A percentile compares a stretch with the other conserved stretches of the same genome.
phyloP scores from a whole-genome alignment of 2,113 vertebrate genomes.

The Ivindomyrus marchei region DNA sequence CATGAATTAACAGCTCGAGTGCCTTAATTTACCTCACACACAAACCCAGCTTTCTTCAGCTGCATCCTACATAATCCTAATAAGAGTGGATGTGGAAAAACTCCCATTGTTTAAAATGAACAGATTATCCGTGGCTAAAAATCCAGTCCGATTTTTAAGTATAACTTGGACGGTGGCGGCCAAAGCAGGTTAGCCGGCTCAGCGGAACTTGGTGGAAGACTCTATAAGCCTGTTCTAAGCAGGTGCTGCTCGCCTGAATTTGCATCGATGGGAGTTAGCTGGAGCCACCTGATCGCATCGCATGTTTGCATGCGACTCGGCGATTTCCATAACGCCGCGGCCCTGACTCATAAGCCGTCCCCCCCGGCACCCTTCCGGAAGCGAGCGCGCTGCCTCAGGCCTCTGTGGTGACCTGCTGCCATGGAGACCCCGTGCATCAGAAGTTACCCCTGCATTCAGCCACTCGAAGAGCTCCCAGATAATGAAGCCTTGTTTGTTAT shows the following conservation, averaged over 20 bases:
- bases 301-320: slow-evolving; percentile 50
- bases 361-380: background rate
- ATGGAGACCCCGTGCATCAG: background rate
- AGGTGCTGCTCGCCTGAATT: slow-evolving; percentile 1
- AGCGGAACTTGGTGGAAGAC: background rate
- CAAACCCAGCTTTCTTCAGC: background rate
- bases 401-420: background rate
- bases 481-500: background rate
- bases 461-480: background rate
- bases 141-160: background rate
- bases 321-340: slow-evolving; percentile 48
- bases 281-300: slow-evolving; percentile 12
- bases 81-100: background rate
- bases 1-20: background rate
- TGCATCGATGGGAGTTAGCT: background rate
- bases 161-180: background rate
- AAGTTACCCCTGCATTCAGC: background rate
- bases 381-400: too few relatives aligned
- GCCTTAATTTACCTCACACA: background rate
- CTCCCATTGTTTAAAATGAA: background rate
- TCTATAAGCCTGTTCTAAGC: background rate
- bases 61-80: background rate
- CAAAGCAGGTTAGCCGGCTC: background rate
- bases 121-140: background rate
- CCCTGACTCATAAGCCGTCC: slow-evolving; percentile 16